These are phyloP conservation scores for Gorsachius goisagi DNA, from an alignment of 2,113 vertebrate genomes.

Conservation along the genomic window DNA sequence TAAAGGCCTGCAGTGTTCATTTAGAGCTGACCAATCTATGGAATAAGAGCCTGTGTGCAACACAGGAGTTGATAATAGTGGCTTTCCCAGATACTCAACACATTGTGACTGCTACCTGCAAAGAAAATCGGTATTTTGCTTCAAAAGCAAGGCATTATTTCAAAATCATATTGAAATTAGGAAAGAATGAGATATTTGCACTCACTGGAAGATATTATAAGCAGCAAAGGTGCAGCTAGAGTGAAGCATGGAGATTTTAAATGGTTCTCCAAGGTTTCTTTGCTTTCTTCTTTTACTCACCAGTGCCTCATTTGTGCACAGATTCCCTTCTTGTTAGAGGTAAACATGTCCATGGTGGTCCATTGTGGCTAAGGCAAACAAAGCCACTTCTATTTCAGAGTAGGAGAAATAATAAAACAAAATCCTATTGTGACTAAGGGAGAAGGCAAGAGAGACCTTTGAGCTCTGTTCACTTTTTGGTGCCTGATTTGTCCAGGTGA, in stretches of 20 bases:
- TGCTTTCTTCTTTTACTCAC: not conserved
- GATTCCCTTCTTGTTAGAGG: not conserved
- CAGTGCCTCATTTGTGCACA: not conserved
- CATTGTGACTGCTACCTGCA: not conserved
- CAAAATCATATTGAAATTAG: not conserved
- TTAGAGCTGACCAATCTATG: not conserved
- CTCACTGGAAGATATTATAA: not conserved
- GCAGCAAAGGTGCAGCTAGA: not conserved
- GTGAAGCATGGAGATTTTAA: not conserved
- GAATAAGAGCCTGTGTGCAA: not conserved
- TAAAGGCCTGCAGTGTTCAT: not conserved
- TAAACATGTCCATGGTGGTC: not conserved
- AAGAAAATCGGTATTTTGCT: not conserved
- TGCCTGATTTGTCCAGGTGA: not conserved
- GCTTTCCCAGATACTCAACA: not conserved
- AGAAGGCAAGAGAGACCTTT: not conserved
- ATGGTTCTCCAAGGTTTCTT: not conserved
- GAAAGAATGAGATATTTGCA: accelerated
- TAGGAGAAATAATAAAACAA: not conserved
- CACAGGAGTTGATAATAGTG: not conserved
- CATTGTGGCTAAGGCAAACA: not conserved
- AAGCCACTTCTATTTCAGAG: not conserved
- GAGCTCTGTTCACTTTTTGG: not conserved
- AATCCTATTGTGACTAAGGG: not conserved
- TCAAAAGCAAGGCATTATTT: not conserved